Evolutionary conservation across 2,797 vertebrate genomes (phyloP), one percentile per base, ranked within the genome.

Genomic region (Enteromius viviparus): DNA sequence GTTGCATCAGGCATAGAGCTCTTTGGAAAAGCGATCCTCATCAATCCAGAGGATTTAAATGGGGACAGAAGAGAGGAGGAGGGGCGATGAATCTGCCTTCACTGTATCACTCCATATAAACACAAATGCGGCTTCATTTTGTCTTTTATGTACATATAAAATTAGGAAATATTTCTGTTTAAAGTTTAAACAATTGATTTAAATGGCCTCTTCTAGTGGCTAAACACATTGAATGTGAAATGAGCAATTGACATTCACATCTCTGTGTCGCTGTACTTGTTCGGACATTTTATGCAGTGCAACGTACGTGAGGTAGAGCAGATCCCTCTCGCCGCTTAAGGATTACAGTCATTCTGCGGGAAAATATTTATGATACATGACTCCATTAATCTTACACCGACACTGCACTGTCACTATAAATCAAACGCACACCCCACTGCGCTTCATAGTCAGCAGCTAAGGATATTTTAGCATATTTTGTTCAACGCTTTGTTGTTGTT

Each of bases 301-400:
- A n/a, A 55, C 68, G 42, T 42, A 34, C 40, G 60, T 21, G 78
- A 58, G 78, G 23, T 58, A 66, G 42, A 71, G 21, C 62, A 78
- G 76, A 84, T 80, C 45, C 53, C 69, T 84, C 75, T 84, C 47
- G 40, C 76, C 19, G 47, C 76, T 77, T 87, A 81, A 82, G 81
- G 81, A 87, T 86, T 87, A 75, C 77, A 81, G 84, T 55, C 79
- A 51, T 77, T 74, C 68, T 70, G 80, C 6, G 26, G 85, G 82
- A 84, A 87, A 83, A 80, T 89, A 81, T 89, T 88, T 87, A 88
- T 85, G 69, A 87, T 86, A 86, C 82, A 86, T 87, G 85, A 88
- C 84, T 82, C 84, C 85, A 88, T 89, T 88, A 88, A 88, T 88
- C 87, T 87, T 84, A 84, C 76, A 85, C 71, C 81, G 81, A 84